Base-by-base conservation (phyloP, 2,797 vertebrate genomes). In the Oceanodroma leucorhoa region DNA sequence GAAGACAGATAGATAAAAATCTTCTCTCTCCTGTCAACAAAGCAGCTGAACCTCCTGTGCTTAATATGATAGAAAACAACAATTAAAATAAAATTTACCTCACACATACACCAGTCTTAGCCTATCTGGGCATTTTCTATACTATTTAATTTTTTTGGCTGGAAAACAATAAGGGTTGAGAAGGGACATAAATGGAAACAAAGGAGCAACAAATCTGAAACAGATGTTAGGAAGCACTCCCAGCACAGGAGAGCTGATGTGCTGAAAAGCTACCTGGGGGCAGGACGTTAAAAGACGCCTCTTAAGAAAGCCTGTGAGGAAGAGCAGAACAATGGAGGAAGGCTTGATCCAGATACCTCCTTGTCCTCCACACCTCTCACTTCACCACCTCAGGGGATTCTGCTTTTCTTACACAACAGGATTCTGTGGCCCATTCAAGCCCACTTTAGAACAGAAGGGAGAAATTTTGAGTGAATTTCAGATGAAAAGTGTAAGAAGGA, bases 191-290 rank as follows among this genome's bases (percentile, higher is more conserved):
- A 92, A 91, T 92, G 86, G 70, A 97, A 95, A 96, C 92, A 94
- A 96, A 97, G 85, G 70, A 96, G 58, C 8, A 81, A 80, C 90
- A 94, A 97, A 97, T 96, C 50, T 81, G 93, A 96, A 95, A 75
- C 96, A 97, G 96, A 97, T 96, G 95, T 96, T 92, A 95, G 58
- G 90, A 95, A 95, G 87, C 91, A 94, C 73, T 95, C 89, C 40
- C 76, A 88, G 78, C 55, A 65, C 70, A 84, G 87, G 79, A 83
- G 43, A 95, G 50, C 70, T 90, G 92, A 93, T 94, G 96, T 96
- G 92, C 83, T 97, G 97, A 96, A 97, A 96, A 96, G 91, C 83
- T 91, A 94, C 95, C 82, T 93, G 83, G 81, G 66, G 54, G 55
- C 43, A 94, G 54, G 70, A 87, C 87, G 66, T 80, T 94, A 94